Conservation (phyloP, 2,888 invertebrate genomes). For the Euproctis similis region DNA sequence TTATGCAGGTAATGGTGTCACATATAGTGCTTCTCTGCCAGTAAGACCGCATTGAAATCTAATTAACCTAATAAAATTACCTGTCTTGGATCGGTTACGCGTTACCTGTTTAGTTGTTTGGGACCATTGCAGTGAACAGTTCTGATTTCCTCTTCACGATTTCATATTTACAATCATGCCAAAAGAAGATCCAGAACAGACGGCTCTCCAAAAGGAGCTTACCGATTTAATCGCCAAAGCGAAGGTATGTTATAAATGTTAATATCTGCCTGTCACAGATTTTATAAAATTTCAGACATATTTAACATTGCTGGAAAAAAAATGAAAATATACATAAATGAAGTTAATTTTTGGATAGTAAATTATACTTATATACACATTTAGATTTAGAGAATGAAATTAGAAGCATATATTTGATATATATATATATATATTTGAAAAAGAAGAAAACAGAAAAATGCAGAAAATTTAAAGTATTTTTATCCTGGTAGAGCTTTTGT, state of each 20-base stretch:
- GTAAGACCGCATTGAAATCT: slow-evolving; percentile 48
- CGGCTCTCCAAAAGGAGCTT: slow-evolving; percentile 86
- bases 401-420: too few relatives aligned
- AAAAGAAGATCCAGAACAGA: slow-evolving; percentile 88
- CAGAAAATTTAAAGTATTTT: too few relatives aligned
- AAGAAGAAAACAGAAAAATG: too few relatives aligned
- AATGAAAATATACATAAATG: too few relatives aligned
- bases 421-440: too few relatives aligned
- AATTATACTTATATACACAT: too few relatives aligned
- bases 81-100: slow-evolving; percentile 22
- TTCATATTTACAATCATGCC: slow-evolving; percentile 71
- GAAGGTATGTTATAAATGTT: slow-evolving; percentile 84
- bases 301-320: too few relatives aligned
- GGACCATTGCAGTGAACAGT: slow-evolving; percentile 9
- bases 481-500: too few relatives aligned
- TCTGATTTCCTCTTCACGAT: slow-evolving; percentile 10
- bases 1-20: slow-evolving; percentile 27
- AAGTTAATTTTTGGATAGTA: too few relatives aligned
- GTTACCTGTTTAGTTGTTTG: slow-evolving; percentile 19
- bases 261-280: too few relatives aligned
- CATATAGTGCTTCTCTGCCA: slow-evolving; percentile 58
- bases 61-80: slow-evolving; percentile 59
- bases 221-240: slow-evolving; percentile 86
- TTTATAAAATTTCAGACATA: too few relatives aligned
- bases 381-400: too few relatives aligned